Base-by-base conservation (phyloP, 2,888 invertebrate genomes). In the Philopedon plagiatum region DNA sequence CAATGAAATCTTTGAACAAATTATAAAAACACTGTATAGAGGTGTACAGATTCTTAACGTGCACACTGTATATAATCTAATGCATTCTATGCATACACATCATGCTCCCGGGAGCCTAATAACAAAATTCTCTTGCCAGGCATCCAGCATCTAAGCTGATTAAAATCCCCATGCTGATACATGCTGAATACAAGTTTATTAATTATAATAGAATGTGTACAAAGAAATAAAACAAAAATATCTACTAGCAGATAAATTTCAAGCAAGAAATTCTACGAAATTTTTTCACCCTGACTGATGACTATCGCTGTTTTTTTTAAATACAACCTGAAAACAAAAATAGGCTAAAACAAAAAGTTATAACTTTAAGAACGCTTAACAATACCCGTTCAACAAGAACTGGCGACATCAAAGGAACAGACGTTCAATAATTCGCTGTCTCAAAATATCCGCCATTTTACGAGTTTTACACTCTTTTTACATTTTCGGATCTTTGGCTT, bases 391-490 rank as follows among this genome's bases (percentile, higher is more conserved):
- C 4, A 54, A 54, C 26, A 29, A 29, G 29, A 54, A 54, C 13
- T 4, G n/a, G n/a, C 15, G 15, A 54, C 29, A 54, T 54, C 51
- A 54, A 54, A 54, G 51, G 13, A 29, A 23, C n/a, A 46, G 29
- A 15, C 29, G 15, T 54, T 32, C 29, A 29, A n/a, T n/a, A 54
- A 54, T 18, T 29, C 5, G 51, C 51, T 18, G 51, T 54, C 29
- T 54, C 11, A 26, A 5, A 49, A 26, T 26, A 49, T 49, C 49
- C 49, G 49, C 13, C 21, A 51, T 51, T 49, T 51, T 23, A 15
- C 51, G 63, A 51, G 49, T 34, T 63, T 63, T 63, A 51, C 63
- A 63, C 63, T 51, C 63, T 63, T 39, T 37, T 7, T 23, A 41
- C 18, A 58, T 58, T 34, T 58, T 58, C 58, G 41, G 26, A 39